Conservation (phyloP, 2,888 invertebrate species). For the Ischnura elegans region DNA sequence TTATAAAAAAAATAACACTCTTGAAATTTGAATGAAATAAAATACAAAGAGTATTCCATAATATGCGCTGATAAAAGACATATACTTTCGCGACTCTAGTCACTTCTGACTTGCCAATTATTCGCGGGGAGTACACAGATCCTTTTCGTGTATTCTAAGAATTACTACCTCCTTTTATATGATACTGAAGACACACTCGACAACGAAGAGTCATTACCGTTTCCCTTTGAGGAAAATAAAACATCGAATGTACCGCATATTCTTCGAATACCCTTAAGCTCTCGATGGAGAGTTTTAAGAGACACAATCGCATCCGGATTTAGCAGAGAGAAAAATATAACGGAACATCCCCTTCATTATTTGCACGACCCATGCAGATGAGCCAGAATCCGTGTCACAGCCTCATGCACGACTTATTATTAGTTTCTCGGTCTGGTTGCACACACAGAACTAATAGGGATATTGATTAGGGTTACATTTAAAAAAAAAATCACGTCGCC, state of each 20-base stretch:
- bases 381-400: background rate
- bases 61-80: no score
- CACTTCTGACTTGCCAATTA: no score
- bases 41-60: no score
- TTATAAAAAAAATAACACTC: no score
- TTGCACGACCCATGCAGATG: background rate
- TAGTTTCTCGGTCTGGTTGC: background rate
- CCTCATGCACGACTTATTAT: background rate
- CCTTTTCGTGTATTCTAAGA: background rate
- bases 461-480: background rate
- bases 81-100: no score
- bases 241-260: background rate
- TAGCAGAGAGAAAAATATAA: background rate
- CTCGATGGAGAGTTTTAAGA: background rate
- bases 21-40: no score
- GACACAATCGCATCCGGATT: background rate
- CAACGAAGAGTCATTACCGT: background rate
- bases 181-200: background rate
- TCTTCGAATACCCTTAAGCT: background rate
- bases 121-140: background rate
- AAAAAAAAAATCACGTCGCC: background rate
- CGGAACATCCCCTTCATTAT: background rate
- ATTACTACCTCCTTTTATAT: background rate
- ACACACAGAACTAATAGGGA: background rate
- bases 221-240: conserved; percentile 8